Evolutionary conservation across 2,797 vertebrate species (phyloP).

Genomic region (Xenentodon cancila): DNA sequence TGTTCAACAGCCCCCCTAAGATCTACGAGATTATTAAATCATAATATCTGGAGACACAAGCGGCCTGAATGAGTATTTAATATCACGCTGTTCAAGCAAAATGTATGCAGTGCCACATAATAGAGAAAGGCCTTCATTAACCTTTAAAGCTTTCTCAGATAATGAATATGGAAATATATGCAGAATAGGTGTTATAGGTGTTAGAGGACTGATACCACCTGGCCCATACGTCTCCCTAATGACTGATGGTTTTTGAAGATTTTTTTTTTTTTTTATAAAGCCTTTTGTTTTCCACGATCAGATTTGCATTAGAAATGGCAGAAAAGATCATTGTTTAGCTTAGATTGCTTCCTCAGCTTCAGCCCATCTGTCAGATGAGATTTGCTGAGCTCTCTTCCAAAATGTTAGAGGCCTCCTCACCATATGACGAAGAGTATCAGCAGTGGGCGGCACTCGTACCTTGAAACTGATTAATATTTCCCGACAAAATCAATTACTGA

Average conservation of each 20-base stretch:
- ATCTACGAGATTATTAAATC: conserved; percentile 52
- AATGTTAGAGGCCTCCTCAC: conserved; percentile 26
- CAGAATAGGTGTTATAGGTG: conserved; percentile 77
- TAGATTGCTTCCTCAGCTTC: conserved; percentile 42
- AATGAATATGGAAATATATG: conserved; percentile 80
- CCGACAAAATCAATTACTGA: too few species aligned
- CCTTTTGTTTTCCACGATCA: conserved; percentile 59
- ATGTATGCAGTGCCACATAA: conserved; percentile 73
- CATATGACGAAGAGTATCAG: conserved; percentile 7
- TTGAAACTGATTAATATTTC: conserved; percentile 6
- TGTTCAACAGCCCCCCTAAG: conserved; percentile 27
- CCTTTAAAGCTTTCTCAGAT: conserved; percentile 73
- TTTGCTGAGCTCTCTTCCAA: conserved; percentile 16
- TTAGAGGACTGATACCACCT: conserved; percentile 68
- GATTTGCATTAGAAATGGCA: conserved; percentile 71
- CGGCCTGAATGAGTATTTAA: conserved; percentile 63
- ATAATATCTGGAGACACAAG: conserved; percentile 60
- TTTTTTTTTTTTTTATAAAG: conserved; percentile 44
- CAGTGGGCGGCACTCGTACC: neutral
- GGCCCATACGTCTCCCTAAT: conserved; percentile 66
- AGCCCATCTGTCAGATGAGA: conserved; percentile 50
- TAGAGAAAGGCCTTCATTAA: conserved; percentile 75
- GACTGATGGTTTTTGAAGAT: conserved; percentile 59
- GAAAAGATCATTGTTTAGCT: conserved; percentile 48
- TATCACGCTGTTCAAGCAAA: conserved; percentile 56